Conservation (phyloP, 2,888 invertebrate genomes). For the Conistra vaccinii region DNA sequence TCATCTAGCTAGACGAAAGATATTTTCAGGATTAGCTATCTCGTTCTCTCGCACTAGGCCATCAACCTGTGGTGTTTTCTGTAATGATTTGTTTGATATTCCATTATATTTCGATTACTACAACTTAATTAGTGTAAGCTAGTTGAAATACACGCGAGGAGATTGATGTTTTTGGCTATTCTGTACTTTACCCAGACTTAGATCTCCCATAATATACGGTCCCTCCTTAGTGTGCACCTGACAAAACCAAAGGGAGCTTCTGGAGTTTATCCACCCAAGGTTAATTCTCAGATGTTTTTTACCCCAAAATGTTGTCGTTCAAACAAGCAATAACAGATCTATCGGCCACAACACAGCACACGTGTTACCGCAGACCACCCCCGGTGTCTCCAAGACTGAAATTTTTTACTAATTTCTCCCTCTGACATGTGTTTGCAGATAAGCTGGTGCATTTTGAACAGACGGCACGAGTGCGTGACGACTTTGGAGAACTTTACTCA, state of each 20-base stretch:
- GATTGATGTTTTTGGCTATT: neutral
- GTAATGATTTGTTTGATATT: neutral
- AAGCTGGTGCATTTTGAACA: slow-evolving; percentile 67
- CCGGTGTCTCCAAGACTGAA: slow-evolving; percentile 67
- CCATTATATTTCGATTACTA: neutral
- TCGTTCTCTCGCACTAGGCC: too few relatives aligned
- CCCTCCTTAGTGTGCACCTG: slow-evolving; percentile 20
- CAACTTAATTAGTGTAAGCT: neutral
- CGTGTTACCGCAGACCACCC: slow-evolving; percentile 78
- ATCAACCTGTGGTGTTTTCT: neutral
- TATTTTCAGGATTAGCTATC: neutral
- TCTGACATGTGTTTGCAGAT: slow-evolving; percentile 87
- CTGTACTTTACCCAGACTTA: too few relatives aligned
- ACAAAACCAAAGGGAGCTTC: neutral
- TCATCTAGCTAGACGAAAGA: neutral
- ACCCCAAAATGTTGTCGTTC: slow-evolving; percentile 38
- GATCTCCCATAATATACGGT: neutral
- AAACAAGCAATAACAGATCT: slow-evolving; percentile 60
- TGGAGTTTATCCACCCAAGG: slow-evolving; percentile 10
- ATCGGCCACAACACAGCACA: slow-evolving; percentile 54
- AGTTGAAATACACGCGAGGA: neutral
- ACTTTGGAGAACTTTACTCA: slow-evolving; percentile 15
- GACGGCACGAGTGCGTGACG: slow-evolving; percentile 74
- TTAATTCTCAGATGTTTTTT: slow-evolving; percentile 42
- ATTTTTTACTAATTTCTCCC: slow-evolving; percentile 80